Evolutionary conservation across 2,113 vertebrate genomes (phyloP).

Genomic region (Raja brachyura): DNA sequence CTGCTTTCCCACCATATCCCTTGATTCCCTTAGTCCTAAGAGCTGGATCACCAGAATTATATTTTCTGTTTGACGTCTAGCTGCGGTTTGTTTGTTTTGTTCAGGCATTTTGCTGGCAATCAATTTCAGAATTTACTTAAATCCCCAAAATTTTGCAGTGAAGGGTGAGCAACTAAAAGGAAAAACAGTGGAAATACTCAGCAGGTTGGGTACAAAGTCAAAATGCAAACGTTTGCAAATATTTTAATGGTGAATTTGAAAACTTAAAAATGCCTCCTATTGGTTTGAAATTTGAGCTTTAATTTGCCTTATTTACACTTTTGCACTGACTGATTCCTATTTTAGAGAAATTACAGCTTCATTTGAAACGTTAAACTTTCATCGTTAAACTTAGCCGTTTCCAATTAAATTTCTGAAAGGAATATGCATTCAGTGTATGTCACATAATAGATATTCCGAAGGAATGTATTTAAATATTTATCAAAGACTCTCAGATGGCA

Average conservation of each 20-base stretch:
- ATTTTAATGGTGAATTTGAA: background rate
- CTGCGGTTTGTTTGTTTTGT: background rate
- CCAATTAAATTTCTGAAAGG: background rate
- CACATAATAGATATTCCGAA: background rate
- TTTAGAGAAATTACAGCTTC: background rate
- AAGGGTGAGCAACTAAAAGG: too few relatives aligned
- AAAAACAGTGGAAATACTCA: too few relatives aligned
- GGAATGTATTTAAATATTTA: slow-evolving; percentile 11
- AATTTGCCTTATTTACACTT: background rate
- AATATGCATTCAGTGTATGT: background rate
- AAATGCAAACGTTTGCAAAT: background rate
- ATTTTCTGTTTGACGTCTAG: background rate
- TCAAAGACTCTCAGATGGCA: background rate
- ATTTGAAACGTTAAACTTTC: background rate
- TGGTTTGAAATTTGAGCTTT: background rate
- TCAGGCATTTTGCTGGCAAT: background rate
- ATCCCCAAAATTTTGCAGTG: background rate
- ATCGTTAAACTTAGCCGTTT: background rate
- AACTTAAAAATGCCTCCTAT: background rate
- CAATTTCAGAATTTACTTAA: background rate
- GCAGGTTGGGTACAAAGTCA: too few relatives aligned
- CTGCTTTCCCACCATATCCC: too few relatives aligned
- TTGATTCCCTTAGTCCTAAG: too few relatives aligned
- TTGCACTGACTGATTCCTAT: background rate
- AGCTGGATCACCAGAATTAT: background rate